Evolutionary conservation across 2,888 invertebrate species (phyloP).

Genomic region (Drosophila limbata): DNA sequence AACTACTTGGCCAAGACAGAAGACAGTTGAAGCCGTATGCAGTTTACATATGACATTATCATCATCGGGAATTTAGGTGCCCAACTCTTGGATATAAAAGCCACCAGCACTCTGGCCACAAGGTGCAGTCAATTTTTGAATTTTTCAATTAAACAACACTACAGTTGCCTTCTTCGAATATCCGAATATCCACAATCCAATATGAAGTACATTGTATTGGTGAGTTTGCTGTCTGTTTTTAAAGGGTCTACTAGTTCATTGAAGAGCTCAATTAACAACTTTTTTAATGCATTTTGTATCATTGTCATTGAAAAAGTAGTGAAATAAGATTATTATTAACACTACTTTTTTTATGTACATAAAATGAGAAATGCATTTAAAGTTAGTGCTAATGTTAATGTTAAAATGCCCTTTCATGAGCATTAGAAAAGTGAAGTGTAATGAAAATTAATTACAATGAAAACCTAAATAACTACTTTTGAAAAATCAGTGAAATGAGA

Average conservation of each 20-base stretch:
- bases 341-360: no score
- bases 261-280: no score
- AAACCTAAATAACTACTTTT: no score
- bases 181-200: constrained; percentile 30
- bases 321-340: no score
- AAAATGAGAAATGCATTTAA: no score
- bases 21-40: constrained; percentile 54
- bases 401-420: no score
- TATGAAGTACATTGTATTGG: constrained; percentile 81
- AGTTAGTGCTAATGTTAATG: no score
- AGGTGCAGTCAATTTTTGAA: constrained; percentile 77
- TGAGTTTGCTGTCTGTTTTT: constrained; percentile 42
- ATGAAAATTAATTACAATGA: no score
- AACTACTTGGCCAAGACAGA: constrained; percentile 22
- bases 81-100: constrained; percentile 73
- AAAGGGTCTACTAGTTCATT: neutral
- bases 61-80: constrained; percentile 32
- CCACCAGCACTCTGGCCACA: constrained; percentile 31
- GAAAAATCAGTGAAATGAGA: no score
- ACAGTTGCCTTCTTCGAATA: constrained; percentile 45
- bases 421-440: no score
- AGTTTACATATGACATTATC: constrained; percentile 76
- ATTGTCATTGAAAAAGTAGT: no score
- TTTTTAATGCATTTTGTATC: no score
- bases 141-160: constrained; percentile 46